These are phyloP conservation scores for Chrysotoxum bicinctum DNA, from an alignment of 2,888 invertebrate species.

Conservation along the genomic window DNA sequence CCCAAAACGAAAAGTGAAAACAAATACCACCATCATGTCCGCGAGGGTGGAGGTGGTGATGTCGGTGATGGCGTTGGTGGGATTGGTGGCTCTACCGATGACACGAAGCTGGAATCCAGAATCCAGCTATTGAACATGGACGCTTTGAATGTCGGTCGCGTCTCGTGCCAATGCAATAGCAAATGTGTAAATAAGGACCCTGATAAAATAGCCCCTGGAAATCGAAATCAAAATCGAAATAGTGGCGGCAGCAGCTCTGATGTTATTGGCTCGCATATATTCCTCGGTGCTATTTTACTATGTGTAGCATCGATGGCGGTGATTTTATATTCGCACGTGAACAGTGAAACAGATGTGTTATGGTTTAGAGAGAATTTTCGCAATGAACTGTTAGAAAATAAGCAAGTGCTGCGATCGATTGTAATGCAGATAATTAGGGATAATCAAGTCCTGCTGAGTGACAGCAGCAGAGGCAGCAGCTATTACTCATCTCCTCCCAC, in stretches of 20 bases:
- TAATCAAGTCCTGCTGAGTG: slow-evolving; percentile 62
- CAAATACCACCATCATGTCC: slow-evolving; percentile 58
- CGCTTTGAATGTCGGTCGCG: slow-evolving; percentile 64
- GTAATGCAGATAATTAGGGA: slow-evolving; percentile 70
- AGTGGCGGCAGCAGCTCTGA: neutral
- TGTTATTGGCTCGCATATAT: slow-evolving; percentile 50
- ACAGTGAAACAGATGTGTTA: slow-evolving; percentile 67
- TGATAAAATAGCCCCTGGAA: slow-evolving; percentile 47
- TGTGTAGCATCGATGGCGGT: slow-evolving; percentile 65
- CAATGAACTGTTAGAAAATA: slow-evolving; percentile 62
- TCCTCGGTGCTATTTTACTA: slow-evolving; percentile 59
- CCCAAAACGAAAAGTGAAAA: slow-evolving; percentile 57
- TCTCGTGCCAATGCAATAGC: slow-evolving; percentile 63
- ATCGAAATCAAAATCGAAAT: slow-evolving; percentile 23
- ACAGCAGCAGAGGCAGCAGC: slow-evolving; percentile 32
- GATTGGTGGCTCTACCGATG: slow-evolving; percentile 22
- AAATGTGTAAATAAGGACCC: slow-evolving; percentile 71
- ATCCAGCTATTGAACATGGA: slow-evolving; percentile 59
- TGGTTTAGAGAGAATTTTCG: slow-evolving; percentile 70
- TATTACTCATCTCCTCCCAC: slow-evolving; percentile 43
- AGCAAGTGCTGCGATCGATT: slow-evolving; percentile 64
- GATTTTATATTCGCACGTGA: slow-evolving; percentile 67
- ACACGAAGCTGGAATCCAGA: slow-evolving; percentile 58
- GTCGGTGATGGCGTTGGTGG: neutral
- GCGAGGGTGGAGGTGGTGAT: neutral